Base-by-base conservation (phyloP, 2,797 vertebrate species). In the Karalla daura region DNA sequence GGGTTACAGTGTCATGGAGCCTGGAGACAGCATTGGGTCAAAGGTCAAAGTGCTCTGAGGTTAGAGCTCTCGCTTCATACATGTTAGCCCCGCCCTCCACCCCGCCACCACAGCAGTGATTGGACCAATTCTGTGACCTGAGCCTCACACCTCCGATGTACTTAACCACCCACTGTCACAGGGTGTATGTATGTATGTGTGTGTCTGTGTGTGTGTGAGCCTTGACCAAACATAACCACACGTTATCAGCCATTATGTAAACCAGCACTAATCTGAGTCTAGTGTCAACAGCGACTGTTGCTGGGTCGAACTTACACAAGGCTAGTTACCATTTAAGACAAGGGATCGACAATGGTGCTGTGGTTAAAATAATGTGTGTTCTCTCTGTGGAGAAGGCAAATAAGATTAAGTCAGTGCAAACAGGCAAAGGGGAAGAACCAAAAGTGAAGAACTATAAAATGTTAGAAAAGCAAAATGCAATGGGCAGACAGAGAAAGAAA, bases 171-270 rank as follows among this genome's bases (percentile, higher is more conserved):
- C 54, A 37, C 51, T 63, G 68, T 50, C 54, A 64, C 56, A 59
- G 30, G 35, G 40, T 70, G 33, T 47, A 17, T 49, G 13, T 74
- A 59, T 69, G 43, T 40, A 41, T 69, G 35, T 25, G 68, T 61
- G 40, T 41, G 33, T 69, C 30, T 41, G 20, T 39, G 47, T 65
- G 40, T 40, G 45, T 68, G 39, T 25, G 67, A 70, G 76, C 74
- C 59, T 55, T 60, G 13, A 71, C 36, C 75, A 82, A 79, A 88
- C 74, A 85, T 44, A 74, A 74, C 54, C 63, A 67, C 70, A 62
- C 59, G 64, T 86, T 89, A 87, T 89, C 81, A 77, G 74, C 23
- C 75, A 70, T 90, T 89, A 85, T 81, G 78, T 89, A 89, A 90
- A 89, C 81, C 62, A 47, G 55, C 62, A 55, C 74, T 88, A 89